A percentile compares a stretch with the other conserved stretches of the same genome.
These are phyloP conservation scores for Poeciliopsis gracilis DNA, from an alignment of 2,797 vertebrate genomes.

Conservation along the genomic window DNA sequence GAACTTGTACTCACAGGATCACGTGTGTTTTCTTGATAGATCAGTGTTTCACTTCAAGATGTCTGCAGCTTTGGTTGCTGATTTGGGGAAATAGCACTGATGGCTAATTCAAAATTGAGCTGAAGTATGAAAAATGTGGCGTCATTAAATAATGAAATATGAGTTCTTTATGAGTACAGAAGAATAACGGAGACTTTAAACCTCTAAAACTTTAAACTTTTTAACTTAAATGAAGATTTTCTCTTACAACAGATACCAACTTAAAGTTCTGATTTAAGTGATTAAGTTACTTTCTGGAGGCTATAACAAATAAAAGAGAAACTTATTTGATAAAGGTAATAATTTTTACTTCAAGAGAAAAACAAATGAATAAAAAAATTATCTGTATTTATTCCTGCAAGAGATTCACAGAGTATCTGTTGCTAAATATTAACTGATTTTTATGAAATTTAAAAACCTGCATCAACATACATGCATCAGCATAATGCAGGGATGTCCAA, in stretches of 20 bases:
- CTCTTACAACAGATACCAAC: background rate
- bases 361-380: background rate
- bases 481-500: background rate
- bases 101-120: background rate
- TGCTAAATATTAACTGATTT: background rate
- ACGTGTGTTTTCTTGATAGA: background rate
- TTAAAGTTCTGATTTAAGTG: background rate
- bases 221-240: conserved; percentile 2
- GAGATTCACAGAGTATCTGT: background rate
- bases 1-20: background rate
- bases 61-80: background rate
- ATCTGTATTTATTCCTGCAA: background rate
- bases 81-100: background rate
- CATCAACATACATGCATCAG: background rate
- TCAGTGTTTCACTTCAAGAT: background rate
- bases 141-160: background rate
- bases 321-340: background rate
- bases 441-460: background rate
- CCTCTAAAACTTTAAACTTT: background rate
- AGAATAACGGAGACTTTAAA: background rate
- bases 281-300: background rate
- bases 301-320: background rate
- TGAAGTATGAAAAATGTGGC: background rate
- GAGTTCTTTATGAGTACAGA: background rate
- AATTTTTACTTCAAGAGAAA: background rate